A percentile compares a stretch with the other conserved stretches of the same genome.
Conservation (phyloP, 2,797 vertebrate species). For the Artibeus lituratus region DNA sequence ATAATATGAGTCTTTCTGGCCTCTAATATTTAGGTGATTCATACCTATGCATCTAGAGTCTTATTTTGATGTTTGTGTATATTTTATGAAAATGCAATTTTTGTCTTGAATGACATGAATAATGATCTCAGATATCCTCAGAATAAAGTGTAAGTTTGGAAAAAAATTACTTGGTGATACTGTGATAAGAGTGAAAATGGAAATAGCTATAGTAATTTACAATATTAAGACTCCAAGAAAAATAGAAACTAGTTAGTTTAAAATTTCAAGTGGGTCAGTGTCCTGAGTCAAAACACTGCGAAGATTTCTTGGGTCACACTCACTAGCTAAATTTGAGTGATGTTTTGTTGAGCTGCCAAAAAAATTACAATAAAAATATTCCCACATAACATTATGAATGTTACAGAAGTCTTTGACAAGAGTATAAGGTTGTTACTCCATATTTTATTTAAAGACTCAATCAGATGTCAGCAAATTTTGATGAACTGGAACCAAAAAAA, state of each 20-base stretch:
- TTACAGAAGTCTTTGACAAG: constrained; percentile 38
- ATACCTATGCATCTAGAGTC: constrained; percentile 24
- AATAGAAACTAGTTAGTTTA: neutral
- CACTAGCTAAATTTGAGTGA: constrained; percentile 55
- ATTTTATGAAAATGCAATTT: constrained; percentile 60
- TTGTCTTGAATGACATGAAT: constrained; percentile 40
- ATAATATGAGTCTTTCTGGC: neutral
- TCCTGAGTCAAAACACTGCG: constrained; percentile 23
- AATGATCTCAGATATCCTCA: constrained; percentile 14
- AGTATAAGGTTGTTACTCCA: neutral
- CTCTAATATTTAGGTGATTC: constrained; percentile 5
- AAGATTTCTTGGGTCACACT: constrained; percentile 47
- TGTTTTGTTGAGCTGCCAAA: constrained; percentile 48
- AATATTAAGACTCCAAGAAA: neutral
- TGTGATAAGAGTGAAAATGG: constrained; percentile 10
- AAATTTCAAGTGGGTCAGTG: constrained; percentile 45
- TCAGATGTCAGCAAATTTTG: constrained; percentile 19
- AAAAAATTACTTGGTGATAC: constrained; percentile 52
- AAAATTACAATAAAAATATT: constrained; percentile 57
- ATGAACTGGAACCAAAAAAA: constrained; percentile 54
- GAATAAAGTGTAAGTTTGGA: constrained; percentile 1
- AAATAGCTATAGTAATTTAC: constrained; percentile 10
- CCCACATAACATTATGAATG: constrained; percentile 41
- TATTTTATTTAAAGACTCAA: constrained; percentile 66
- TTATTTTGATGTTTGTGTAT: constrained; percentile 51